A percentile compares a stretch with the other conserved stretches of the same genome.
phyloP scores from a whole-genome alignment of 2,888 invertebrate species.

The Gasteruption jaculator region DNA sequence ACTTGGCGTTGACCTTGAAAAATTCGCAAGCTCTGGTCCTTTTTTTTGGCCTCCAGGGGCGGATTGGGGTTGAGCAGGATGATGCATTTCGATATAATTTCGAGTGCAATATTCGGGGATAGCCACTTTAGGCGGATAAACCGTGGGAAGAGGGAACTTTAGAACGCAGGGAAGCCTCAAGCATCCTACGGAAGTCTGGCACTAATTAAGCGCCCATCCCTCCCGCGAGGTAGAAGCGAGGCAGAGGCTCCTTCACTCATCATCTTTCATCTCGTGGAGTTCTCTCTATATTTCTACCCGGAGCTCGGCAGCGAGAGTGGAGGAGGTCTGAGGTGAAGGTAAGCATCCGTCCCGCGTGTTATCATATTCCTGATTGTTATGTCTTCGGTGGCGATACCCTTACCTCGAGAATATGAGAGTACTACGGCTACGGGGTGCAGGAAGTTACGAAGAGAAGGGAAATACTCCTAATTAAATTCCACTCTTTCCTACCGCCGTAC shows the following conservation, averaged over 20 bases:
- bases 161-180: slow-evolving; percentile 46
- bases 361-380: slow-evolving; percentile 50
- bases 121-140: slow-evolving; percentile 49
- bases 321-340: slow-evolving; percentile 39
- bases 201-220: slow-evolving; percentile 49
- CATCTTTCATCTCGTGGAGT: slow-evolving; percentile 39
- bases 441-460: slow-evolving; percentile 42
- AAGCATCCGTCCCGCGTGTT: slow-evolving; percentile 44
- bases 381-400: slow-evolving; percentile 35
- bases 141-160: slow-evolving; percentile 45
- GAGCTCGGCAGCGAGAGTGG: slow-evolving; percentile 26
- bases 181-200: slow-evolving; percentile 50
- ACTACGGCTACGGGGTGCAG: no score
- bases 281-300: no score
- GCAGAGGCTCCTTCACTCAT: slow-evolving; percentile 43
- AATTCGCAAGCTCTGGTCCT: no score
- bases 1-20: no score
- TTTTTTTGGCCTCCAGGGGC: no score
- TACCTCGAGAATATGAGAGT: no score
- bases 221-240: slow-evolving; percentile 19
- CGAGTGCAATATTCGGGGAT: slow-evolving; percentile 40
- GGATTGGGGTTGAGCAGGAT: no score
- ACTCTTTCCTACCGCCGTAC: slow-evolving; percentile 45
- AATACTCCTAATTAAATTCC: slow-evolving; percentile 47
- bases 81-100: slow-evolving; percentile 34